Conservation (phyloP, 64 coral and sea anemone genomes). For the Montipora sp. region DNA sequence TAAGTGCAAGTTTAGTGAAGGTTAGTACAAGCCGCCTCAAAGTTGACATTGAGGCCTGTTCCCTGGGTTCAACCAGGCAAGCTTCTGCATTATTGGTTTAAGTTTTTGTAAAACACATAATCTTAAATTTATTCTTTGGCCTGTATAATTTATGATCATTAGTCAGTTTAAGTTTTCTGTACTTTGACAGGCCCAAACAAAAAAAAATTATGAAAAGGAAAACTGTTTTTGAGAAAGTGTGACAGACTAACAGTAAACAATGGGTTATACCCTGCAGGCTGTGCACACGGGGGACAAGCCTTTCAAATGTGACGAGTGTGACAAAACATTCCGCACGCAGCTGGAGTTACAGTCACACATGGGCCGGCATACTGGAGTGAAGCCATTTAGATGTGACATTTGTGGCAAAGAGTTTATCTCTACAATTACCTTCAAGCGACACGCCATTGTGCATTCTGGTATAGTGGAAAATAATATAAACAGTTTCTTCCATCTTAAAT, state of each 20-base stretch:
- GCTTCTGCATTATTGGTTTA: too few relatives aligned
- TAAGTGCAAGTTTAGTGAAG: too few relatives aligned
- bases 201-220: too few relatives aligned
- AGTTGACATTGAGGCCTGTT: too few relatives aligned
- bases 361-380: slow-evolving; percentile 93
- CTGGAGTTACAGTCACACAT: slow-evolving; percentile 95
- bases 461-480: background rate
- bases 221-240: background rate
- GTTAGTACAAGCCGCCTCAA: too few relatives aligned
- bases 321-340: slow-evolving; percentile 92
- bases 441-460: slow-evolving; percentile 97
- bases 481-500: background rate
- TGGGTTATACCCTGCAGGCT: slow-evolving; percentile 53
- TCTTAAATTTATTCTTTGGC: too few relatives aligned
- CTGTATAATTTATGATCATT: too few relatives aligned
- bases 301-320: slow-evolving; percentile 94
- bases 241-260: background rate
- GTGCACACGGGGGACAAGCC: slow-evolving; percentile 98
- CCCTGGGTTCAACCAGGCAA: too few relatives aligned
- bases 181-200: too few relatives aligned
- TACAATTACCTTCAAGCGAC: slow-evolving; percentile 95
- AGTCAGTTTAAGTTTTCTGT: too few relatives aligned
- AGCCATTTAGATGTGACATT: slow-evolving; percentile 92
- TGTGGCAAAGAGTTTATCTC: slow-evolving; percentile 98
- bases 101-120: too few relatives aligned